phyloP scores from a whole-genome alignment of 2,888 invertebrate genomes.

The Ferdinandea cuprea region DNA sequence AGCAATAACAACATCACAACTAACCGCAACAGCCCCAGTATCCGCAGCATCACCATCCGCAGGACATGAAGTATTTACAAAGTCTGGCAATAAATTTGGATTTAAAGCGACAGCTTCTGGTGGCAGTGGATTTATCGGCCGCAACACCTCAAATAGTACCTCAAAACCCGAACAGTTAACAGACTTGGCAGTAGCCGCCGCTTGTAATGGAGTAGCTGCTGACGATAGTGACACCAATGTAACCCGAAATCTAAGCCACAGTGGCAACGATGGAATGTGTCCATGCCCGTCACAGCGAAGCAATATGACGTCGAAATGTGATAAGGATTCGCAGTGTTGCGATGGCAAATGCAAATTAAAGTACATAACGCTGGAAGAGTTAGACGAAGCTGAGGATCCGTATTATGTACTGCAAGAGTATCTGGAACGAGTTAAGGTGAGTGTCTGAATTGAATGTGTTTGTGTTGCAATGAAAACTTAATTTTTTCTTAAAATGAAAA shows the following conservation, averaged over 20 bases:
- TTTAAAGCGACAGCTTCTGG: slow-evolving; percentile 78
- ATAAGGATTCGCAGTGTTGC: slow-evolving; percentile 52
- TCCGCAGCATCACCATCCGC: slow-evolving; percentile 36
- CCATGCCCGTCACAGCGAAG: slow-evolving; percentile 49
- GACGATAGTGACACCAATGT: slow-evolving; percentile 41
- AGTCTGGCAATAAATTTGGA: slow-evolving; percentile 67
- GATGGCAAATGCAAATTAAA: slow-evolving; percentile 45
- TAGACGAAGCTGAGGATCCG: slow-evolving; percentile 82
- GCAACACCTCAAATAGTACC: slow-evolving; percentile 65
- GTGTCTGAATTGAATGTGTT: not conserved
- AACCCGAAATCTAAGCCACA: slow-evolving; percentile 60
- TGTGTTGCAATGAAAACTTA: too few species aligned
- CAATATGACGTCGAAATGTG: slow-evolving; percentile 41
- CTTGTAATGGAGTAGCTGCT: slow-evolving; percentile 59
- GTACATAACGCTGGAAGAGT: slow-evolving; percentile 79
- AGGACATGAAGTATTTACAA: slow-evolving; percentile 69
- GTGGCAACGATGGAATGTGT: slow-evolving; percentile 53
- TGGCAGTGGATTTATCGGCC: slow-evolving; percentile 71
- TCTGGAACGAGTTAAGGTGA: slow-evolving; percentile 82
- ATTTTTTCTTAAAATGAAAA: too few species aligned
- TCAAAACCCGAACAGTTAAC: slow-evolving; percentile 23
- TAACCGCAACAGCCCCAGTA: slow-evolving; percentile 70
- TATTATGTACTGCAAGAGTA: slow-evolving; percentile 81
- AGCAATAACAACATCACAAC: slow-evolving; percentile 46
- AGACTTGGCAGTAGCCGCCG: slow-evolving; percentile 27